A percentile compares a stretch with the other conserved stretches of the same genome.
Evolutionary conservation across 2,797 vertebrate species (phyloP).

Genomic region (Macroramphosus scolopax): DNA sequence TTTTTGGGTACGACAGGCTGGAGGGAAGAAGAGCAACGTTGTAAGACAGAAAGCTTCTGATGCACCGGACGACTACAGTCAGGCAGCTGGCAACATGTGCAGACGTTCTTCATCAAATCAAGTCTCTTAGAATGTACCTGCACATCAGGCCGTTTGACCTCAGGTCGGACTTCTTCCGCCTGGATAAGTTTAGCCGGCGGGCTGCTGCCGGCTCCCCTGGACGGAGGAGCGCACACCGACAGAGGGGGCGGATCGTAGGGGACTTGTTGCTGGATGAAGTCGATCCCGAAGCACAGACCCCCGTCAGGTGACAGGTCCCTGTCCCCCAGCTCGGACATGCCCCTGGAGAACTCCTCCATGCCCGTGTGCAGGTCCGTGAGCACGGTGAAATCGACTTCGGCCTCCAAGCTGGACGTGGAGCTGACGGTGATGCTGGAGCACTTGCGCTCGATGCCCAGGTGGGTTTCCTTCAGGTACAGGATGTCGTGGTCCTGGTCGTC

Average conservation of each 20-base stretch:
- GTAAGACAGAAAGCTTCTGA: too few species aligned
- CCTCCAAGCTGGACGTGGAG: slow-evolving; percentile 96
- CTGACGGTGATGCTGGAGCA: slow-evolving; percentile 97
- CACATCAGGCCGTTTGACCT: slow-evolving; percentile 61
- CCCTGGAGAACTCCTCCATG: slow-evolving; percentile 94
- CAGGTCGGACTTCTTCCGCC: slow-evolving; percentile 58
- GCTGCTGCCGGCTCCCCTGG: slow-evolving; percentile 58
- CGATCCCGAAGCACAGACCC: slow-evolving; percentile 84
- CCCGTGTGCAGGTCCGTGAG: slow-evolving; percentile 94
- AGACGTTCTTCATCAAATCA: too few species aligned
- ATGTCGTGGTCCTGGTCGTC: slow-evolving; percentile 91
- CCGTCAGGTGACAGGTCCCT: slow-evolving; percentile 84
- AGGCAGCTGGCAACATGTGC: too few species aligned
- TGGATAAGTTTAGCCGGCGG: slow-evolving; percentile 60
- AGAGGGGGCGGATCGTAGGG: slow-evolving; percentile 52
- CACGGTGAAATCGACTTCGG: slow-evolving; percentile 96
- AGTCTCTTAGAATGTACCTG: too few species aligned
- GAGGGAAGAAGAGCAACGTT: neutral
- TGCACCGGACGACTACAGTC: too few species aligned
- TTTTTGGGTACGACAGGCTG: slow-evolving; percentile 81
- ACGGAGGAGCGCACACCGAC: slow-evolving; percentile 38
- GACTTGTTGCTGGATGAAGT: slow-evolving; percentile 71
- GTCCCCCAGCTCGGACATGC: slow-evolving; percentile 79
- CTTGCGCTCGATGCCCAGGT: slow-evolving; percentile 94
- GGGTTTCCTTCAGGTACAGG: slow-evolving; percentile 91